Conservation (phyloP, 2,113 vertebrate genomes). For the Scytalopus superciliaris region DNA sequence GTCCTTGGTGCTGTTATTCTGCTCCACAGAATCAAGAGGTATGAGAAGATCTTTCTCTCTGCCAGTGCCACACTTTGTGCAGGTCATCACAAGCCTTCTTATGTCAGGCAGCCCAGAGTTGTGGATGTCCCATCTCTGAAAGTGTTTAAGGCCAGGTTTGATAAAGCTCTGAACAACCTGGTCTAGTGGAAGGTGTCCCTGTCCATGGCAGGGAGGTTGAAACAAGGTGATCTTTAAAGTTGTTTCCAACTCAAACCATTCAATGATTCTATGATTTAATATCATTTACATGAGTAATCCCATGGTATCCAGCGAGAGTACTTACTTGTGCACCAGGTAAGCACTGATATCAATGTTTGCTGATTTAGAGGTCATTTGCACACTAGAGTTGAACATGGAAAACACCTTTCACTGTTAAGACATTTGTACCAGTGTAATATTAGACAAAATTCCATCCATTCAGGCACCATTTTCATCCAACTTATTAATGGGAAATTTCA, state of each 20-base stretch:
- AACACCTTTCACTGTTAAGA: neutral
- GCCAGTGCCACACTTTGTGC: neutral
- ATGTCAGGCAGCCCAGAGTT: neutral
- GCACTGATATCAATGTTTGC: neutral
- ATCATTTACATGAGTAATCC: neutral
- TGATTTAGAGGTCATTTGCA: neutral
- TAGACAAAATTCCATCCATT: neutral
- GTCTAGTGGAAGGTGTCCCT: neutral
- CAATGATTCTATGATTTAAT: neutral
- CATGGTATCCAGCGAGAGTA: neutral
- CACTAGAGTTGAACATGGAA: neutral
- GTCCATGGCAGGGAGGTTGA: neutral
- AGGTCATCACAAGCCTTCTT: neutral
- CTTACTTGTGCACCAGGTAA: neutral
- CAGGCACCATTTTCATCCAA: neutral
- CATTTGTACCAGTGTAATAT: neutral
- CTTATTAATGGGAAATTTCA: neutral
- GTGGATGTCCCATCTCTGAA: neutral
- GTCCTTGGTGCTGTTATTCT: neutral
- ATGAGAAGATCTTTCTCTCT: neutral
- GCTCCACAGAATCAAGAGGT: neutral
- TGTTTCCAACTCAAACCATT: neutral
- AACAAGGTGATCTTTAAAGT: neutral
- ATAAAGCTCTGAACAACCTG: neutral
- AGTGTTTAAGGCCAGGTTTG: neutral